Conservation (phyloP, 2,113 vertebrate species). For the Meles meles region DNA sequence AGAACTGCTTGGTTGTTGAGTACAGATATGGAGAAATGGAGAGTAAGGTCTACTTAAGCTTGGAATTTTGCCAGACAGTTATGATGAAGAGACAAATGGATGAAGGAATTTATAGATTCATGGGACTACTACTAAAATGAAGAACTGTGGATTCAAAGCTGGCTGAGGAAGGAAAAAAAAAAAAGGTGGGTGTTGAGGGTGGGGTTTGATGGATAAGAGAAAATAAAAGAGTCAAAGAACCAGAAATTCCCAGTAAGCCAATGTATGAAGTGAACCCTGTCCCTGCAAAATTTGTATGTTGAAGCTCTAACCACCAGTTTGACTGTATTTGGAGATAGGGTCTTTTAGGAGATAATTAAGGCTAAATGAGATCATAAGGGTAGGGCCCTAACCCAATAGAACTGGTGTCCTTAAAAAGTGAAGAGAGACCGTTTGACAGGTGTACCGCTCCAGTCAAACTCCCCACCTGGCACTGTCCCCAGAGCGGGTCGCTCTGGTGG, state of each 20-base stretch:
- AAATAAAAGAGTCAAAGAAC: not conserved
- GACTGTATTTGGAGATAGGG: not conserved
- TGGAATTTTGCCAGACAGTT: not conserved
- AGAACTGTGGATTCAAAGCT: not conserved
- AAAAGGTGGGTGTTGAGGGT: not conserved
- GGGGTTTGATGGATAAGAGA: not conserved
- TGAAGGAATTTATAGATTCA: not conserved
- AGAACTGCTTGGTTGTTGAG: not conserved
- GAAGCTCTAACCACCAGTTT: not conserved
- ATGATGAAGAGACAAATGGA: not conserved
- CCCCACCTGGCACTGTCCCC: too few species aligned
- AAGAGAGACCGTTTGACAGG: too few species aligned
- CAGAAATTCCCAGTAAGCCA: not conserved
- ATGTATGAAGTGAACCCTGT: not conserved
- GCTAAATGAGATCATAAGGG: not conserved
- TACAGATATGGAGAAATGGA: not conserved
- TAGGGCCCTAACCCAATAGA: not conserved
- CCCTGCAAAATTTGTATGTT: not conserved
- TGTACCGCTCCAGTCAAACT: too few species aligned
- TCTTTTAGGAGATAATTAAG: not conserved
- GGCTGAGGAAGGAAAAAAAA: not conserved
- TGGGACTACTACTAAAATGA: not conserved
- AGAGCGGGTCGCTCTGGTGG: too few species aligned
- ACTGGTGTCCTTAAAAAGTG: not conserved
- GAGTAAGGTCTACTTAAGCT: not conserved